Conservation (phyloP, 2,797 vertebrate genomes). For the Steatocranus sp. region DNA sequence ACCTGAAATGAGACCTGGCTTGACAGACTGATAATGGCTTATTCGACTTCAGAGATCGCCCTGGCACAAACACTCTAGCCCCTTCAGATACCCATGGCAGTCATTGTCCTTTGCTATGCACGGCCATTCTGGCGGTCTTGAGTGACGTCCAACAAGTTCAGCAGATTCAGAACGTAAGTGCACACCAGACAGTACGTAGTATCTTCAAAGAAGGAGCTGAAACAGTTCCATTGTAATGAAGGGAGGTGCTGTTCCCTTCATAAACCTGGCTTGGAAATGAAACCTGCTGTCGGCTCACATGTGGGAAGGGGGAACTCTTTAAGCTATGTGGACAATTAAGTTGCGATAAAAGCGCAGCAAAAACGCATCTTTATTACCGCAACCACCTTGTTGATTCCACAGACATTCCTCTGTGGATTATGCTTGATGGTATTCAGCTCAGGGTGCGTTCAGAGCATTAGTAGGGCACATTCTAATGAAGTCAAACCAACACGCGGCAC, state of each 20-base stretch:
- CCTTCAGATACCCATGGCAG: constrained; percentile 63
- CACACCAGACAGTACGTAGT: constrained; percentile 63
- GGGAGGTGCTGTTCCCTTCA: constrained; percentile 63
- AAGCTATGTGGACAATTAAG: constrained; percentile 61
- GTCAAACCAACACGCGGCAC: constrained; percentile 60
- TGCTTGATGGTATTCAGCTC: constrained; percentile 53
- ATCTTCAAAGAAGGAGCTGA: constrained; percentile 63
- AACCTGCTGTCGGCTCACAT: constrained; percentile 60
- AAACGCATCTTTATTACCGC: constrained; percentile 45
- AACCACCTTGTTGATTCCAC: constrained; percentile 27
- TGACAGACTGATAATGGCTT: constrained; percentile 79
- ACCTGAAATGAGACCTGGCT: constrained; percentile 69
- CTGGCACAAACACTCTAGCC: constrained; percentile 69
- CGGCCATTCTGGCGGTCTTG: constrained; percentile 67
- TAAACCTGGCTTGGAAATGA: constrained; percentile 51
- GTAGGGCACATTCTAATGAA: constrained; percentile 64
- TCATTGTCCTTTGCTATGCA: constrained; percentile 73
- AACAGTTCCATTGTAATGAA: constrained; percentile 52
- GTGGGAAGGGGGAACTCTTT: constrained; percentile 49
- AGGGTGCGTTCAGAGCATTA: constrained; percentile 41
- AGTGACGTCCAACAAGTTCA: constrained; percentile 75
- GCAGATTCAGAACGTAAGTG: constrained; percentile 68
- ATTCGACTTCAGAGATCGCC: constrained; percentile 74
- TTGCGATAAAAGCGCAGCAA: constrained; percentile 50
- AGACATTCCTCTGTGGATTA: constrained; percentile 40